Conservation (phyloP, 2,888 invertebrate genomes). For the Parnassius apollo region DNA sequence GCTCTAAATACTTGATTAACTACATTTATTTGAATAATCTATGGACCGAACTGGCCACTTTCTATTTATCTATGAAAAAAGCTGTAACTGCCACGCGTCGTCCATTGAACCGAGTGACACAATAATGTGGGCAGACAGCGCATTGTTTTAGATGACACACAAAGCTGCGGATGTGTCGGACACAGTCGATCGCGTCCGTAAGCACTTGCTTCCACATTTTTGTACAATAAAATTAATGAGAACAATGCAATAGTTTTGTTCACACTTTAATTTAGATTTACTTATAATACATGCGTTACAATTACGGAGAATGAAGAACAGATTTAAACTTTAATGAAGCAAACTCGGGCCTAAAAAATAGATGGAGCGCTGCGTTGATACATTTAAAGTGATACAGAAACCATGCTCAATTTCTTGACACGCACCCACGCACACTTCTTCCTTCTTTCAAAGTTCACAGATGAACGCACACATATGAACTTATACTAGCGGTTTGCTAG, state of each 20-base stretch:
- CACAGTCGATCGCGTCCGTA: constrained; percentile 55
- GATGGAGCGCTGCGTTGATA: no score
- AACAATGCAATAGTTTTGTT: constrained; percentile 46
- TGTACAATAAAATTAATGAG: constrained; percentile 37
- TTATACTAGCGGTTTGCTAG: background rate
- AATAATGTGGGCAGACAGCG: constrained; percentile 23
- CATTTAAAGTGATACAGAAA: no score
- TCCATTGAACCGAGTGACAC: constrained; percentile 33
- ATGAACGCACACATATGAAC: no score
- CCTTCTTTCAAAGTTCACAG: no score
- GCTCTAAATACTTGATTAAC: constrained; percentile 21
- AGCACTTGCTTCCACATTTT: constrained; percentile 18
- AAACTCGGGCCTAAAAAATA: no score
- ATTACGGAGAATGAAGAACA: no score
- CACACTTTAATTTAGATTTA: background rate
- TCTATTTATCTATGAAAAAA: constrained; percentile 21
- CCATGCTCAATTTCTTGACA: no score
- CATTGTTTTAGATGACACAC: constrained; percentile 56
- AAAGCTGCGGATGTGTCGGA: constrained; percentile 57
- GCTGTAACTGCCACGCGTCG: constrained; percentile 19
- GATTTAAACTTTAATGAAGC: no score
- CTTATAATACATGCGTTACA: no score
- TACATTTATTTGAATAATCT: constrained; percentile 19
- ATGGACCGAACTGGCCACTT: constrained; percentile 15
- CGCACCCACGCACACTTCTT: no score